Percentiles rank a stretch among this genome's conserved stretches.
Evolutionary conservation across 2,888 invertebrate genomes (phyloP).

Genomic region (Penaeus monodon): DNA sequence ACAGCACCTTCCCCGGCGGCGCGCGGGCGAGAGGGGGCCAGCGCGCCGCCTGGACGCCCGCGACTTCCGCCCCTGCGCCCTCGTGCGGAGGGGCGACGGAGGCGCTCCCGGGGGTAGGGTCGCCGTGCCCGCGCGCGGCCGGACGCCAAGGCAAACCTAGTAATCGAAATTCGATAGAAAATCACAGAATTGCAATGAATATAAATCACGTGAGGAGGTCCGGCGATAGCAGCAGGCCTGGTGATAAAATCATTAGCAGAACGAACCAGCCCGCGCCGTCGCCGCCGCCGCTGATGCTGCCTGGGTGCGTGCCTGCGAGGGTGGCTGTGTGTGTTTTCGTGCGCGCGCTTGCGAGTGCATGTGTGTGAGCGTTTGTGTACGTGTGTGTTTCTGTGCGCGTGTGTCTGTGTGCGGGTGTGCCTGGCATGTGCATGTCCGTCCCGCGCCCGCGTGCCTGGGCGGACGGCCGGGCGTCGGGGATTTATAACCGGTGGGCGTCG

Average conservation of each 20-base stretch:
- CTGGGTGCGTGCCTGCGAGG: not conserved
- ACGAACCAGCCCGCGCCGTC: not conserved
- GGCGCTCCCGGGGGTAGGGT: too few relatives aligned
- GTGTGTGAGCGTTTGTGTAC: too few relatives aligned
- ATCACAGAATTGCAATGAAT: constrained; percentile 50
- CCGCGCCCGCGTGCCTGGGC: too few relatives aligned
- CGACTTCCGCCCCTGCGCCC: not conserved
- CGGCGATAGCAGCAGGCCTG: constrained; percentile 4
- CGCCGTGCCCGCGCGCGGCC: not conserved
- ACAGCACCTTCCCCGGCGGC: constrained; percentile 15
- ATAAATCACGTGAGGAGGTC: constrained; percentile 5
- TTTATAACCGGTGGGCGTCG: too few relatives aligned
- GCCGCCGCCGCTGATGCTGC: not conserved
- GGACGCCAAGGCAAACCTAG: constrained; percentile 2
- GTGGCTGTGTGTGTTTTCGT: too few relatives aligned
- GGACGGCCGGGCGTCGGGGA: too few relatives aligned
- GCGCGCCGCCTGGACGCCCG: not conserved
- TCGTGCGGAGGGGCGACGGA: not conserved
- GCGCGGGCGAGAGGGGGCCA: constrained; percentile 15
- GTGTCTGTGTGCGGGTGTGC: too few relatives aligned
- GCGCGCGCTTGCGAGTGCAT: too few relatives aligned
- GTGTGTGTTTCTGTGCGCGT: too few relatives aligned
- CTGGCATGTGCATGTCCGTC: too few relatives aligned
- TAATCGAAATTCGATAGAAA: constrained; percentile 52
- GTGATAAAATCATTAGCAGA: constrained; percentile 46